Base-by-base conservation (phyloP, 37 sponge, comb jelly and placozoan species). In the Halichondria panicea region DNA sequence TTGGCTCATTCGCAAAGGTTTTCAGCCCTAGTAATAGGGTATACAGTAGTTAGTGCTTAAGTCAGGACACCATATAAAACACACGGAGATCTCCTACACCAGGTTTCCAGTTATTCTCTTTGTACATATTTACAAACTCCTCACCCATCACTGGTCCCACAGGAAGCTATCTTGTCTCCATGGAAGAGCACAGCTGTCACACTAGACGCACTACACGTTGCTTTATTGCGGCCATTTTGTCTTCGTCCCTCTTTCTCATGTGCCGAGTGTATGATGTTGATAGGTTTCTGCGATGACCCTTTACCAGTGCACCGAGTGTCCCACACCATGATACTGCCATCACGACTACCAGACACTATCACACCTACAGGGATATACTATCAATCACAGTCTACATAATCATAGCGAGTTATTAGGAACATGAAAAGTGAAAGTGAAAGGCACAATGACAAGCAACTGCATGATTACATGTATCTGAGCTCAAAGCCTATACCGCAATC, bases 311-410 rank as follows among this genome's bases (percentile, higher is more conserved):
- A 92, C 19, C 92, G 60, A 3, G 79, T 76, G 54, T 92, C 92
- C 92, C 92, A 92, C 22, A 92, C 70, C 32, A 32, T 38, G 7
- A 92, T 72, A 28, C 40, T 34, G 30, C 92, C 92, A 87, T 87
- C 92, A 34, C 92, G 61, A 33, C 81, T 53, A 1, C 88, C 92
- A 55, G 92, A 87, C 25, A 76, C 92, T 45, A 92, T 69, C 66
- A 92, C 52, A 75, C 66, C 92, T 92, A 37, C 31, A 56, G 6
- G 27, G 59, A n/a, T n/a, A n/a, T n/a, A n/a, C n/a, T n/a, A n/a
- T n/a, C n/a, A n/a, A n/a, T n/a, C n/a, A n/a, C n/a, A n/a, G n/a
- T n/a, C n/a, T n/a, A n/a, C n/a, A n/a, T n/a, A n/a, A n/a, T n/a
- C n/a, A n/a, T n/a, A n/a, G n/a, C n/a, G n/a, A n/a, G n/a, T n/a